Evolutionary conservation across 2,113 vertebrate genomes (phyloP).

Genomic region (Lepus timidus): DNA sequence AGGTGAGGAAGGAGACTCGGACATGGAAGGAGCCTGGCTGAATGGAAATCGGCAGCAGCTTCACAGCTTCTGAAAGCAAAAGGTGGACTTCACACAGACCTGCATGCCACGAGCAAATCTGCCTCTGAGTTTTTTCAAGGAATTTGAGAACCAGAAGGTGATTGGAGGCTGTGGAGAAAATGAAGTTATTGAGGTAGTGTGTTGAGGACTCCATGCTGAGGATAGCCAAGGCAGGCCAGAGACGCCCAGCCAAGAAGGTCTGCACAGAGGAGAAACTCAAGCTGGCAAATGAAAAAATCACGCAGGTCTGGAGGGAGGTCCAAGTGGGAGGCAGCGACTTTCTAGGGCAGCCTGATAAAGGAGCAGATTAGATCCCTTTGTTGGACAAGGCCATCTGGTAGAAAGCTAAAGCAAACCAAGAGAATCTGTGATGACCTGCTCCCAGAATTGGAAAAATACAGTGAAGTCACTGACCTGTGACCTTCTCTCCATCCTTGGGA

Average conservation of each 20-base stretch:
- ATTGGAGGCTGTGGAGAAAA: constrained; percentile 91
- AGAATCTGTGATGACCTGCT: constrained; percentile 79
- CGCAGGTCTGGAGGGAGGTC: constrained; percentile 87
- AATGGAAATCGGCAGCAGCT: neutral
- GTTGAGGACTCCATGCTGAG: constrained; percentile 89
- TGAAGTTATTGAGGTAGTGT: constrained; percentile 90
- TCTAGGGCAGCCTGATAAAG: constrained; percentile 89
- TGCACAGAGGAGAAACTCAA: constrained; percentile 92
- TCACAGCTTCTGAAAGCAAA: constrained; percentile 85
- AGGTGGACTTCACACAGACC: constrained; percentile 88
- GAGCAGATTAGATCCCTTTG: constrained; percentile 90
- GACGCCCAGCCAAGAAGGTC: constrained; percentile 86
- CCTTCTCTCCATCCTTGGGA: neutral
- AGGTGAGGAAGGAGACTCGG: constrained; percentile 66
- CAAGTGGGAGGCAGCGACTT: constrained; percentile 85
- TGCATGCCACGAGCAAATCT: constrained; percentile 90
- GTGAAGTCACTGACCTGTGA: neutral
- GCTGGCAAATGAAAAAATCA: constrained; percentile 90
- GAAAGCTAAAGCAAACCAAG: constrained; percentile 90
- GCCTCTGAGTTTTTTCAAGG: constrained; percentile 91
- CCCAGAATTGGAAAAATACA: constrained; percentile 78
- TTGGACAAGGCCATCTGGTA: constrained; percentile 91
- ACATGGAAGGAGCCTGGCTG: neutral
- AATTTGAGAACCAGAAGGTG: constrained; percentile 92
- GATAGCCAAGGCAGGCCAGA: constrained; percentile 91